These are phyloP conservation scores for Apamea monoglypha DNA, from an alignment of 2,888 invertebrate genomes.

Conservation along the genomic window DNA sequence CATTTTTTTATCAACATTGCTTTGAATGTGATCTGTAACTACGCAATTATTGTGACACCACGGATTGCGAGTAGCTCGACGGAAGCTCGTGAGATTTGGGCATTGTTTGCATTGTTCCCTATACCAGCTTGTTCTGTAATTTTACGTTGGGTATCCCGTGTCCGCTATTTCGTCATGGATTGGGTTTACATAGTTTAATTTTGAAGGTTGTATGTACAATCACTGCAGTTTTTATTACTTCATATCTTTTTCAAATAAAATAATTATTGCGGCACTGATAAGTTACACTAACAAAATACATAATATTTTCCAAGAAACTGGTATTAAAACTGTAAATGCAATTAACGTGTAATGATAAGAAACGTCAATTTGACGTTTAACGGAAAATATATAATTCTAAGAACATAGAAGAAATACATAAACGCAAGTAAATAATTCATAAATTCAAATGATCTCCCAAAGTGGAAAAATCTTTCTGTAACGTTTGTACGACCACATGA, in stretches of 20 bases:
- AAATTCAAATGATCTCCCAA: conserved; percentile 52
- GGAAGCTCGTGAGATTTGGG: conserved; percentile 73
- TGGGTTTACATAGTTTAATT: conserved; percentile 16
- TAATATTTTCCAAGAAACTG: background rate
- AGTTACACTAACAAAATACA: background rate
- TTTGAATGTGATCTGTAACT: conserved; percentile 47
- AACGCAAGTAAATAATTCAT: conserved; percentile 14
- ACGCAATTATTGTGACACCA: conserved; percentile 65
- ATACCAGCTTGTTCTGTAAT: conserved; percentile 67
- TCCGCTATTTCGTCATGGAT: conserved; percentile 59
- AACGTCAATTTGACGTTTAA: background rate
- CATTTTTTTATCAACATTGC: conserved; percentile 44
- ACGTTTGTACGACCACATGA: conserved; percentile 63
- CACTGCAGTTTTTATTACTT: conserved; percentile 13
- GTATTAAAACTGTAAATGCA: background rate
- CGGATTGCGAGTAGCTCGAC: conserved; percentile 67
- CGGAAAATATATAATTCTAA: background rate
- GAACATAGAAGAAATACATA: background rate
- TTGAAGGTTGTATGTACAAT: conserved; percentile 27
- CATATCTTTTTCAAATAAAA: conserved; percentile 11
- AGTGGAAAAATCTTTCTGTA: conserved; percentile 63
- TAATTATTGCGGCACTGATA: conserved; percentile 13
- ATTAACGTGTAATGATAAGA: background rate
- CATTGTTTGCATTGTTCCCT: conserved; percentile 73
- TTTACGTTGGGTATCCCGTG: conserved; percentile 45